Conservation (phyloP, 2,113 vertebrate species). For the Neofelis nebulosa region DNA sequence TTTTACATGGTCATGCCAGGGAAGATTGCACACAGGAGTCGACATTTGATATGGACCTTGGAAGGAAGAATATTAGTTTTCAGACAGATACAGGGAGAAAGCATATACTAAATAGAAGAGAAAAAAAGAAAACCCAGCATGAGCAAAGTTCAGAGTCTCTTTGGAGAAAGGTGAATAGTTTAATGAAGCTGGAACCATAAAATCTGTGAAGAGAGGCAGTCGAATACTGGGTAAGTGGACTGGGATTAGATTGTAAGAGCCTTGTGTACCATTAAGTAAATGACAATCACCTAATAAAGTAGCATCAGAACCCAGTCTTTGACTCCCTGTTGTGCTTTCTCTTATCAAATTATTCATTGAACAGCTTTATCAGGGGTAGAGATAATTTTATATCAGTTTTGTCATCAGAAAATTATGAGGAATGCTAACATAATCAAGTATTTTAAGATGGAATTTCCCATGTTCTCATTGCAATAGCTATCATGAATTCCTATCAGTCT, state of each 20-base stretch:
- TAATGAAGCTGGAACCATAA: neutral
- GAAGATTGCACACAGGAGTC: neutral
- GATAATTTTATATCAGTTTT: neutral
- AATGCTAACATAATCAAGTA: neutral
- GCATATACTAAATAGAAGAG: neutral
- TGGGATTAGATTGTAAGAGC: neutral
- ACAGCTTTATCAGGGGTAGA: neutral
- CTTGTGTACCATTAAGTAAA: neutral
- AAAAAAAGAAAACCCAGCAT: neutral
- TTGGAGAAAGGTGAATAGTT: neutral
- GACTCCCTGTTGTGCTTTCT: neutral
- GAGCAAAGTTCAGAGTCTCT: neutral
- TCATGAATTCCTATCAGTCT: neutral
- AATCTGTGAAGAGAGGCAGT: neutral
- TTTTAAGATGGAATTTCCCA: neutral
- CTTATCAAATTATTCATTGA: neutral
- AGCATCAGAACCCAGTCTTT: neutral
- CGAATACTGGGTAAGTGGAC: neutral
- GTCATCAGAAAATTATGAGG: neutral
- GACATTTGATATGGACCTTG: neutral
- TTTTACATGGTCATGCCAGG: neutral
- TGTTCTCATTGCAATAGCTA: neutral
- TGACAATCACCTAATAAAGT: neutral
- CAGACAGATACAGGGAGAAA: neutral
- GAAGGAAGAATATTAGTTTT: neutral